These are phyloP conservation scores for Andrena flavipes DNA, from an alignment of 2,888 invertebrate genomes.

Conservation along the genomic window DNA sequence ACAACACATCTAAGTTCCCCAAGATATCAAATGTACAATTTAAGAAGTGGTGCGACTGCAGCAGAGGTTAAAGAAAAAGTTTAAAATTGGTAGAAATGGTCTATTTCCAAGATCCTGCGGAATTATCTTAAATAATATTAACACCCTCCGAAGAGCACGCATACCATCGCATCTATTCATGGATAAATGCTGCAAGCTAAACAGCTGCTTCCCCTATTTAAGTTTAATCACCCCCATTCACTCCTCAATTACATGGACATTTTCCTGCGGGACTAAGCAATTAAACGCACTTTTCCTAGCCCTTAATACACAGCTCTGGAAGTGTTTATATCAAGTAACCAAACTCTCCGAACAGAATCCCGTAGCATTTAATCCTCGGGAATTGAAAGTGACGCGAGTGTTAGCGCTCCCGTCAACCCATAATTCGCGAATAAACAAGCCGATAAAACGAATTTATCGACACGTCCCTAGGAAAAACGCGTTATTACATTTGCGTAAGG, in stretches of 20 bases:
- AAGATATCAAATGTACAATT: no score
- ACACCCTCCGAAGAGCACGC: slow-evolving; percentile 25
- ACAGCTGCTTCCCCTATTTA: slow-evolving; percentile 27
- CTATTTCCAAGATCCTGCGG: background rate
- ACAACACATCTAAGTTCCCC: no score
- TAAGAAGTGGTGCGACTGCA: no score
- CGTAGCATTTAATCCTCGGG: background rate
- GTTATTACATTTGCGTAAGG: slow-evolving; percentile 3
- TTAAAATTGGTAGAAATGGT: no score
- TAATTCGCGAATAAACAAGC: slow-evolving; percentile 15
- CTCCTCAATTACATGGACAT: slow-evolving; percentile 27
- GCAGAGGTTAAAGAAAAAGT: no score
- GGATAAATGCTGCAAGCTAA: slow-evolving; percentile 34
- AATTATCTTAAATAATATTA: slow-evolving; percentile 39
- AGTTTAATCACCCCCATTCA: slow-evolving; percentile 46
- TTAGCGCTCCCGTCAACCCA: background rate
- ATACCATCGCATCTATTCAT: slow-evolving; percentile 28
- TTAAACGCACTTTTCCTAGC: background rate
- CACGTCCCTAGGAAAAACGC: background rate
- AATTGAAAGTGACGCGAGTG: background rate
- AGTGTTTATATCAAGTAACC: background rate
- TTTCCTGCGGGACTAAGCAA: slow-evolving; percentile 6
- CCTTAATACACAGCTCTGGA: background rate
- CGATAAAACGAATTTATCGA: slow-evolving; percentile 6
- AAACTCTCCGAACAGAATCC: background rate